Percentiles rank a stretch among this genome's conserved stretches.
phyloP scores from a whole-genome alignment of 2,113 vertebrate species.

The Athene noctua region DNA sequence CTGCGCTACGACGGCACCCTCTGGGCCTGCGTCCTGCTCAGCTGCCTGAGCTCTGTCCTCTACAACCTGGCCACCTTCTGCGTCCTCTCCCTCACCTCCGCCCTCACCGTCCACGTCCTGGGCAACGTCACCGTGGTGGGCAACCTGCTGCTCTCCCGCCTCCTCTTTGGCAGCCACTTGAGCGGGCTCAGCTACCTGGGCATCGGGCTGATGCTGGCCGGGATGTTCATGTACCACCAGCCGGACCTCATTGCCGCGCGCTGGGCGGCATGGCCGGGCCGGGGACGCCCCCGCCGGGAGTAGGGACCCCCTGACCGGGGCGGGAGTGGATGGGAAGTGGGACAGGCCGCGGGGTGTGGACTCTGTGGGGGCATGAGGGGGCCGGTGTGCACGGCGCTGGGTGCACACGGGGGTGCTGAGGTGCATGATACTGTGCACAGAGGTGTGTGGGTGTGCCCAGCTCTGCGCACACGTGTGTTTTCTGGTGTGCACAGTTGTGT shows the following conservation, averaged over 20 bases:
- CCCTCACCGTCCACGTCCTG: conserved; percentile 94
- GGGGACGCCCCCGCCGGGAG: neutral
- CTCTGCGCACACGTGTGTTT: neutral
- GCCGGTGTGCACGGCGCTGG: too few relatives aligned
- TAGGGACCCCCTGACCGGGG: neutral
- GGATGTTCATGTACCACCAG: conserved; percentile 94
- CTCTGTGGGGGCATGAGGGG: neutral
- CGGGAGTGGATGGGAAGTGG: rapidly evolving
- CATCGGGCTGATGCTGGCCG: conserved; percentile 84
- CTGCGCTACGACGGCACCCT: conserved; percentile 78
- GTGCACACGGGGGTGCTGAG: rapidly evolving
- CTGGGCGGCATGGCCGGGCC: conserved; percentile 64
- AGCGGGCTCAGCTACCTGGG: conserved; percentile 87
- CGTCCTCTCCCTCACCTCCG: conserved; percentile 91
- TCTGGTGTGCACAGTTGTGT: neutral
- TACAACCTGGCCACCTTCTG: conserved; percentile 96
- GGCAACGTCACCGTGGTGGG: conserved; percentile 93
- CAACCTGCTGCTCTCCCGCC: conserved; percentile 88
- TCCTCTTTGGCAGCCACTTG: conserved; percentile 87
- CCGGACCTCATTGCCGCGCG: conserved; percentile 79
- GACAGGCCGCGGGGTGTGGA: neutral
- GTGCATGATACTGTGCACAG: neutral
- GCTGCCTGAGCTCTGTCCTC: conserved; percentile 92
- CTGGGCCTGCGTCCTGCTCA: conserved; percentile 91
- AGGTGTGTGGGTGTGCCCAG: rapidly evolving